Conservation (phyloP, 2,888 invertebrate genomes). For the Heliconius aoede region DNA sequence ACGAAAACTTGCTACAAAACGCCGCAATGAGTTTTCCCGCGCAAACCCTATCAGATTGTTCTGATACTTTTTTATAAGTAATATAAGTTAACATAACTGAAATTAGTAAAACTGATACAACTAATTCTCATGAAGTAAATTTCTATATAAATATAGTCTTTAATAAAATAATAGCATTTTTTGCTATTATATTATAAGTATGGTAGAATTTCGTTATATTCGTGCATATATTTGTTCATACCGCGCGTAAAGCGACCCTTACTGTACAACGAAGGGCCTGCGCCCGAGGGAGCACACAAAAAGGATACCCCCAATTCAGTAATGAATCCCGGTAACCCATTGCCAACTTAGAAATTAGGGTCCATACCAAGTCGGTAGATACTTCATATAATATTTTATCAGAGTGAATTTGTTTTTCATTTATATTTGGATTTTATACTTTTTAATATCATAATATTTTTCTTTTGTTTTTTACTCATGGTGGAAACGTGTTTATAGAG, state of each 20-base stretch:
- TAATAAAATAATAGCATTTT: neutral
- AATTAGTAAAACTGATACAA: neutral
- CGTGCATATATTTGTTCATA: neutral
- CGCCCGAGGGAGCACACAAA: slow-evolving; percentile 72
- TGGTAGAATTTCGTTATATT: neutral
- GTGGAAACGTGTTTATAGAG: neutral
- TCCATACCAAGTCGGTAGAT: slow-evolving; percentile 45
- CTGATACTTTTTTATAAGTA: slow-evolving; percentile 63
- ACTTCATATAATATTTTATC: slow-evolving; percentile 20
- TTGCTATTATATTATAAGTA: neutral
- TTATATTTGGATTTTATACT: neutral
- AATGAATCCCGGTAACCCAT: slow-evolving; percentile 68
- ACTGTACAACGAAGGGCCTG: slow-evolving; percentile 53
- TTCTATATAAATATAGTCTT: neutral
- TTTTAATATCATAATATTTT: neutral
- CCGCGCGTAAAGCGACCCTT: slow-evolving; percentile 13
- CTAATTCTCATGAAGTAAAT: too few species aligned
- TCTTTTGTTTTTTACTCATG: neutral
- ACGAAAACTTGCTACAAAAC: slow-evolving; percentile 75
- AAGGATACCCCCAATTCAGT: slow-evolving; percentile 66
- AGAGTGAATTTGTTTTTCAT: neutral
- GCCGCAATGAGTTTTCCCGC: slow-evolving; percentile 80
- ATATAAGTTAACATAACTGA: slow-evolving; percentile 43
- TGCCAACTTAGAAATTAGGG: slow-evolving; percentile 69
- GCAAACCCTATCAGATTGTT: slow-evolving; percentile 71